Conservation (phyloP, 2,888 invertebrate genomes). For the Acleris holmiana region DNA sequence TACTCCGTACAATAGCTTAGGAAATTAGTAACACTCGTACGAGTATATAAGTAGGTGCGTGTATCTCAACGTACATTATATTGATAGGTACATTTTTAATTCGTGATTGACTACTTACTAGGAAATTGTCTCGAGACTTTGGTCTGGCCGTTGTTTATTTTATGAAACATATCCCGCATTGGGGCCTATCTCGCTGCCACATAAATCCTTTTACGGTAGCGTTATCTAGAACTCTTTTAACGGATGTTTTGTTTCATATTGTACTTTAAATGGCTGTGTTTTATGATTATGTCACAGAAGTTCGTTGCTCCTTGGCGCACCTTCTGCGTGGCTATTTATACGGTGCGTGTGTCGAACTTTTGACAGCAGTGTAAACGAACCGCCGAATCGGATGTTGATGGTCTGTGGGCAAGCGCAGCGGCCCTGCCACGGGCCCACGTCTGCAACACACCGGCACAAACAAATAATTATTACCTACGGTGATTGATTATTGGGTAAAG, state of each 20-base stretch:
- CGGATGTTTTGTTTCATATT: constrained; percentile 58
- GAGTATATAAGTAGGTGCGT: too few species aligned
- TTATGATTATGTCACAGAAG: constrained; percentile 67
- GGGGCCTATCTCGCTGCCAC: constrained; percentile 43
- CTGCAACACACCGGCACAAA: constrained; percentile 32
- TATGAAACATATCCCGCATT: constrained; percentile 20
- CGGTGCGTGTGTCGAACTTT: constrained; percentile 75
- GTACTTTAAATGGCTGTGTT: constrained; percentile 53
- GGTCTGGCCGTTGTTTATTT: constrained; percentile 22
- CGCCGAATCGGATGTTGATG: constrained; percentile 59
- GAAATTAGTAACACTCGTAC: too few species aligned
- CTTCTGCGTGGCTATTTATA: constrained; percentile 79
- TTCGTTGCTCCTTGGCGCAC: constrained; percentile 76
- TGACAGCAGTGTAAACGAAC: constrained; percentile 80
- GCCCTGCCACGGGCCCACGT: constrained; percentile 35
- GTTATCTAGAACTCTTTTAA: constrained; percentile 53
- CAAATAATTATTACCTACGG: background rate
- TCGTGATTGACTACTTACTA: too few species aligned
- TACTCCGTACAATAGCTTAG: too few species aligned
- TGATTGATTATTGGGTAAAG: too few species aligned
- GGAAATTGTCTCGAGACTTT: too few species aligned
- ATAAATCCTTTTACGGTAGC: constrained; percentile 61
- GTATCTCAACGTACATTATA: too few species aligned
- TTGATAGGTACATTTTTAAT: too few species aligned
- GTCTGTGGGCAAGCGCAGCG: constrained; percentile 34